Base-by-base conservation (phyloP, 2,888 invertebrate species). In the Cistogaster globosa region DNA sequence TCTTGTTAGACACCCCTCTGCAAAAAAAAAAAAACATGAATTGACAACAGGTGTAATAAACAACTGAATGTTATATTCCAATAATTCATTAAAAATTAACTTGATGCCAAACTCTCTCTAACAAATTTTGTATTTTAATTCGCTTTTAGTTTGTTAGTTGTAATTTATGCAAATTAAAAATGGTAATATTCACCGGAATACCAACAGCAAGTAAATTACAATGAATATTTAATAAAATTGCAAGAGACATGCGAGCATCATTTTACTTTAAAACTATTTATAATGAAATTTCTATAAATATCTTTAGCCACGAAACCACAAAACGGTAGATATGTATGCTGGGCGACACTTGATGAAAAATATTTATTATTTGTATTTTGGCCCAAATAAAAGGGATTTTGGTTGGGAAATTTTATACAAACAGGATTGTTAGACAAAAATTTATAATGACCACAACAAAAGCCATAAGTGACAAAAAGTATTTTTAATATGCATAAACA, bases 101-200 rank as follows among this genome's bases (percentile, higher is more conserved):
- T 32, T 55, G 36, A 51, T 53, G 51, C 45, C 83, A 72, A 72
- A 74, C 80, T 51, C 72, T 53, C 74, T 60, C 67, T 74, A 60
- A 53, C 74, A 32, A 72, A 65, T 62, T 81, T 81, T 45, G 38
- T 45, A 72, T 68, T 78, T 60, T 55, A 57, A 77, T n/a, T 18
- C 38, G 45, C 45, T 67, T 22, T 38, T 58, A 42, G 60, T 68
- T 68, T 7, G 32, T 67, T 36, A 16, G 18, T n/a, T 14, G 57
- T 81, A 84, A 81, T 84, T 81, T 84, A 84, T 84, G 80, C 84
- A 84, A 84, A 84, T 80, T 83, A 63, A 58, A 65, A 60, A 71
- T 36, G 62, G 53, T 71, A 84, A 71, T 60, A 78, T 57, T 68
- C 11, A 42, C 42, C 11, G 42, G 11, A 68, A 65, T 71, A 48